Conservation (phyloP, 2,888 invertebrate genomes). For the Leptinotarsa juncta region DNA sequence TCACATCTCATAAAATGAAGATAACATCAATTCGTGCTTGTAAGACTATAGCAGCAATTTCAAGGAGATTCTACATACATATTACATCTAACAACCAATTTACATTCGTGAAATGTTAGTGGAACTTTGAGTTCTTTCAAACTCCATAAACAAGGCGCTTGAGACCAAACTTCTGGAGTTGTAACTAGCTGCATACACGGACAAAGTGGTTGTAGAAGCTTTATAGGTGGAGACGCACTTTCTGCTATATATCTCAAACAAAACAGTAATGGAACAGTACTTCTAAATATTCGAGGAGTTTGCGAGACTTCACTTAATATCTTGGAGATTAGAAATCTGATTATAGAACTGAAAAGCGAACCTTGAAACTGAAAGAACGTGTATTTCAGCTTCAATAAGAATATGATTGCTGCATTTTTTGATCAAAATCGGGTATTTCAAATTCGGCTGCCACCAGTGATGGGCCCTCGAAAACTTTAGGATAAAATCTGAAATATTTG, state of each 20-base stretch:
- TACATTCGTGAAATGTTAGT: slow-evolving; percentile 12
- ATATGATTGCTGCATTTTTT: too few species aligned
- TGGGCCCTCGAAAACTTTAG: too few species aligned
- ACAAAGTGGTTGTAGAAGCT: slow-evolving; percentile 5
- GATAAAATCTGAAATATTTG: too few species aligned
- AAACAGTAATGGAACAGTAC: neutral
- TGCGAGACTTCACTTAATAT: neutral
- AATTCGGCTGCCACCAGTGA: too few species aligned
- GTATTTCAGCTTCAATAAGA: too few species aligned
- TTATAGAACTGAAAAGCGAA: too few species aligned
- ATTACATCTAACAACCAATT: slow-evolving; percentile 10
- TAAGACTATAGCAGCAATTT: neutral
- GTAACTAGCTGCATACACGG: slow-evolving; percentile 11
- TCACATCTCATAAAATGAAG: neutral
- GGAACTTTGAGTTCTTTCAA: slow-evolving; percentile 12
- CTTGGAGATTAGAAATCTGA: too few species aligned
- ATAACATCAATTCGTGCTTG: slow-evolving; percentile 7
- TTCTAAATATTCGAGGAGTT: neutral
- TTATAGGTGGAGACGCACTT: slow-evolving; percentile 2
- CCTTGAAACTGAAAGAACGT: too few species aligned
- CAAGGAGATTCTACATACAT: neutral
- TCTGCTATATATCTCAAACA: neutral
- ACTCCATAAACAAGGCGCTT: slow-evolving; percentile 14
- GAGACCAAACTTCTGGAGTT: slow-evolving; percentile 6
- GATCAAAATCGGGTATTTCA: too few species aligned